Evolutionary conservation across 2,797 vertebrate species (phyloP).

Genomic region (Triplophysa yarkandensis): DNA sequence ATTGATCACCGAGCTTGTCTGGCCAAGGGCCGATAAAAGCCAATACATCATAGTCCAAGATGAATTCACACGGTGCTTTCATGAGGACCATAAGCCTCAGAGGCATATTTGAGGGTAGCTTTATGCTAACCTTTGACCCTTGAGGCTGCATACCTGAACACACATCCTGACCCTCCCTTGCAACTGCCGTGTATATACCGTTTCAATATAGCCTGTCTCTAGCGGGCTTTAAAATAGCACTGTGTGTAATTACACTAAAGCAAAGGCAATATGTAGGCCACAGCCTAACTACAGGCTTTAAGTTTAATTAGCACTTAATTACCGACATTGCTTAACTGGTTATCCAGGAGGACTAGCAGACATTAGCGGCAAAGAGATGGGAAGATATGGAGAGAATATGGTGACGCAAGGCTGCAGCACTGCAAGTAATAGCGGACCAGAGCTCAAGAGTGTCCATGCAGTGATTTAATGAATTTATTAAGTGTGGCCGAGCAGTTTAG

Average conservation of each 20-base stretch:
- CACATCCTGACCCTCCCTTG: slow-evolving; percentile 38
- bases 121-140: slow-evolving; percentile 57
- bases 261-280: slow-evolving; percentile 55
- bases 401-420: slow-evolving; percentile 30
- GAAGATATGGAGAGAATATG: slow-evolving; percentile 21
- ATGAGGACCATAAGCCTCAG: slow-evolving; percentile 51
- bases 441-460: slow-evolving; percentile 14
- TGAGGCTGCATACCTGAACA: slow-evolving; percentile 50
- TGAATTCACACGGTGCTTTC: slow-evolving; percentile 18
- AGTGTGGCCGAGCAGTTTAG: slow-evolving; percentile 7
- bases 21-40: slow-evolving; percentile 33
- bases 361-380: slow-evolving; percentile 30
- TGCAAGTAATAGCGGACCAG: slow-evolving; percentile 4
- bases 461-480: slow-evolving; percentile 54
- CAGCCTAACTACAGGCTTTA: slow-evolving; percentile 56
- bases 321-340: slow-evolving; percentile 52
- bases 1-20: slow-evolving; percentile 40
- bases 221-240: slow-evolving; percentile 56
- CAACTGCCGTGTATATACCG: slow-evolving; percentile 27
- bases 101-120: slow-evolving; percentile 54
- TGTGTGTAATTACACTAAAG: slow-evolving; percentile 57
- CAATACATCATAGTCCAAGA: slow-evolving; percentile 38
- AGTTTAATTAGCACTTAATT: slow-evolving; percentile 63
- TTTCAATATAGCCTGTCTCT: slow-evolving; percentile 35
- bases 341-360: slow-evolving; percentile 50